Evolutionary conservation across 2,113 vertebrate species (phyloP), one percentile per base, ranked within the genome.

Genomic region (Toxotes chatareus): DNA sequence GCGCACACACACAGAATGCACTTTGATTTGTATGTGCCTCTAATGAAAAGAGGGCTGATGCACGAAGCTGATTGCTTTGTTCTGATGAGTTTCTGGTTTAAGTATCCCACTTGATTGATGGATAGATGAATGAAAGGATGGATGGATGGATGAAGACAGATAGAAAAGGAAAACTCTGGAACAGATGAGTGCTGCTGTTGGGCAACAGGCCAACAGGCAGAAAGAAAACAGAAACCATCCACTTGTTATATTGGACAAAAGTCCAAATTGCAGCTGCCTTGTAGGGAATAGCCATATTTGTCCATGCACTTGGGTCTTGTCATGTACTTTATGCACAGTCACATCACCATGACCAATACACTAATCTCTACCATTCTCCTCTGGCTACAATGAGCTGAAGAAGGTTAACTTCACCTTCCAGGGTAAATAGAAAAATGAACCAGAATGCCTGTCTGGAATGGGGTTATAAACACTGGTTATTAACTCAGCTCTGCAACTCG

Each of bases 331-430:
- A 93, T 93, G 92, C 87, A 84, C 89, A 89, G 90, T 93, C 89
- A 93, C 87, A 93, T 88, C 90, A 88, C 88, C 86, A 79, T 88
- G 90, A 91, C 91, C 91, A 91, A 89, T 73, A 88, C 91, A 90
- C 85, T 91, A 91, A 93, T 93, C 91, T 92, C 76, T 88, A 82
- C 87, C 80, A 74, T 86, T 91, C 83, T 92, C 90, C 87, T 92
- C 88, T 91, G 90, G 87, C 84, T 89, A 91, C 88, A 92, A 86
- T 86, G 86, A 92, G 83, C 88, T 90, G 73, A 90, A 91, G 91
- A 92, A 92, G 90, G 91, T 92, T 92, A 92, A 93, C 87, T 90
- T 92, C 86, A 93, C 91, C 91, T 93, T 90, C 88, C 82, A 90
- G 90, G 82, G 87, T 91, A 91, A 93, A 91, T 91, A 90, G 81